Evolutionary conservation across 2,888 invertebrate species (phyloP).

Genomic region (Epistrophe grossulariae): DNA sequence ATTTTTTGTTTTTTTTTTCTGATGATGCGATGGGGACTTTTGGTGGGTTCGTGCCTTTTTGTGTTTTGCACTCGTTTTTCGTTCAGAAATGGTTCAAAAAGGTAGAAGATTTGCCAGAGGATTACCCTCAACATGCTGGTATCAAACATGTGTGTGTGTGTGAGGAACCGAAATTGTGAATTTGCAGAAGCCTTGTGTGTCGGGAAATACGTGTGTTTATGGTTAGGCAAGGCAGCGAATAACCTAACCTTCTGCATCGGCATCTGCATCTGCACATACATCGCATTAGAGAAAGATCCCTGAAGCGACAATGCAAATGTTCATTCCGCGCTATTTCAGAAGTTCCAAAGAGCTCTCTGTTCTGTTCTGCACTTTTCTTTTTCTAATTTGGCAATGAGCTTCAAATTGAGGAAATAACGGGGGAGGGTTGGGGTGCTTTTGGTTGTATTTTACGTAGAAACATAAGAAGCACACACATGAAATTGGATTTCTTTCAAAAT

Average conservation of each 20-base stretch:
- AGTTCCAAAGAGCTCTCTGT: constrained; percentile 4
- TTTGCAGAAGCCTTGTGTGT: constrained; percentile 17
- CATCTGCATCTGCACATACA: constrained; percentile 12
- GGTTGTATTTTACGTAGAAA: constrained; percentile 19
- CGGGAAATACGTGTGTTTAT: not conserved
- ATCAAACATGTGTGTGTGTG: constrained; percentile 27
- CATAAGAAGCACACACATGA: constrained; percentile 42
- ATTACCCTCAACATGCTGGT: constrained; percentile 38
- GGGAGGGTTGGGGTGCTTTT: not conserved
- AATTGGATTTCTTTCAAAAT: constrained; percentile 46
- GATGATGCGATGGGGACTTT: not conserved
- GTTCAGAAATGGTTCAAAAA: constrained; percentile 49
- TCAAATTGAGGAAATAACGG: not conserved
- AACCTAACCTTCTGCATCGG: constrained; percentile 40
- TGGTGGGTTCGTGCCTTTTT: constrained; percentile 13
- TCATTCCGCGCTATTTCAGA: constrained; percentile 28
- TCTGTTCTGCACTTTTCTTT: constrained; percentile 6
- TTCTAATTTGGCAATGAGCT: constrained; percentile 23
- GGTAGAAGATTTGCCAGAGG: constrained; percentile 49
- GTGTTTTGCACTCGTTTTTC: constrained; percentile 36
- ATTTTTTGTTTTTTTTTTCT: not conserved
- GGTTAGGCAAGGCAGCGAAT: constrained; percentile 12
- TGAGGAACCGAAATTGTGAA: constrained; percentile 40
- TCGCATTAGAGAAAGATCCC: constrained; percentile 46
- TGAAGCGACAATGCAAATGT: constrained; percentile 50